A percentile compares a stretch with the other conserved stretches of the same genome.
phyloP scores from a whole-genome alignment of 2,797 vertebrate species.

The Geotrypetes seraphini region DNA sequence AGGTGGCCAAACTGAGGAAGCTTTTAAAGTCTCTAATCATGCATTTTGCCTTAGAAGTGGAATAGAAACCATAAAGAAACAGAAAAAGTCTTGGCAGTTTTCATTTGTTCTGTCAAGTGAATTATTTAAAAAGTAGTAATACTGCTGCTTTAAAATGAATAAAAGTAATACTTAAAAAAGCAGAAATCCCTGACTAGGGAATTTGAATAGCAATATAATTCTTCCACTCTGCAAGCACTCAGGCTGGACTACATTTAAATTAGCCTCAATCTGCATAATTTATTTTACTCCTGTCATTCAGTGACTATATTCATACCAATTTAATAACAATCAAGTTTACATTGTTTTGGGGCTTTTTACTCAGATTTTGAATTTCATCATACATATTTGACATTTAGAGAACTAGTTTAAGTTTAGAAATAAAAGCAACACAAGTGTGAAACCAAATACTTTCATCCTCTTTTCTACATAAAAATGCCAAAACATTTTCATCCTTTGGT shows the following conservation, averaged over 20 bases:
- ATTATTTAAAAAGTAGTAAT: no score
- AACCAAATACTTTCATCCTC: constrained; percentile 8
- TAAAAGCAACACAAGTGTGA: constrained; percentile 13
- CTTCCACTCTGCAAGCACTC: constrained; percentile 21
- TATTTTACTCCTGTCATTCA: constrained; percentile 37
- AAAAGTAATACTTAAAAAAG: no score
- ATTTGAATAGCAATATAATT: constrained; percentile 10
- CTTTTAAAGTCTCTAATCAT: no score
- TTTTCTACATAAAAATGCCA: background rate
- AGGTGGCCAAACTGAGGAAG: no score
- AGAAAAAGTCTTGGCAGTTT: no score
- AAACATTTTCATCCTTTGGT: constrained; percentile 18
- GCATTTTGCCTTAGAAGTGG: no score
- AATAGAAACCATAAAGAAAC: no score
- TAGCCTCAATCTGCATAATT: constrained; percentile 38
- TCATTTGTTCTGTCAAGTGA: no score
- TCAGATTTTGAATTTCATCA: no score
- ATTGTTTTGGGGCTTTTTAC: constrained; percentile 21
- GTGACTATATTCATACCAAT: constrained; percentile 31
- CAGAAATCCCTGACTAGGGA: background rate
- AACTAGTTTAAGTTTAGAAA: background rate
- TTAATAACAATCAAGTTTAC: constrained; percentile 29
- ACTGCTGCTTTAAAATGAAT: no score
- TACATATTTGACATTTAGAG: constrained; percentile 15
- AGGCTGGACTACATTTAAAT: constrained; percentile 37